phyloP scores from a whole-genome alignment of 2,888 invertebrate genomes.

The Chrysomela aeneicollis region DNA sequence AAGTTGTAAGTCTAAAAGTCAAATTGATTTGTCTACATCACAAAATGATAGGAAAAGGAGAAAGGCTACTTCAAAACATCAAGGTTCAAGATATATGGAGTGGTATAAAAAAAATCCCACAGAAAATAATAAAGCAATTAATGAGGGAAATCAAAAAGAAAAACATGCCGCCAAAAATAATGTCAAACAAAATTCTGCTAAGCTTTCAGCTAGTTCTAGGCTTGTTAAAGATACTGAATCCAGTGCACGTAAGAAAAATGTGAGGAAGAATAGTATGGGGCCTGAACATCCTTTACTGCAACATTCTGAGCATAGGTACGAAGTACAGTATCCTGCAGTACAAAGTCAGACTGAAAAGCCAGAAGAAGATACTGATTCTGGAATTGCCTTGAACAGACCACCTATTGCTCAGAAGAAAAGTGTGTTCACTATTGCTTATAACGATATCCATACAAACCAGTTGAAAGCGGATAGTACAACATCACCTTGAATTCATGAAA shows the following conservation, averaged over 20 bases:
- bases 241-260: constrained; percentile 46
- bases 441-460: constrained; percentile 87
- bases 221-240: constrained; percentile 51
- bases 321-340: constrained; percentile 57
- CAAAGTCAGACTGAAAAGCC: constrained; percentile 55
- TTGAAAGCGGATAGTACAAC: constrained; percentile 82
- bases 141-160: constrained; percentile 37
- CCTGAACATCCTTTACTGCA: constrained; percentile 74
- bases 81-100: constrained; percentile 75
- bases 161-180: constrained; percentile 61
- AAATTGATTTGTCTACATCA: constrained; percentile 56
- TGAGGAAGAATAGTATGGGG: constrained; percentile 46
- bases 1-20: constrained; percentile 56
- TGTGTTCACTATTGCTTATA: constrained; percentile 91
- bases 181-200: constrained; percentile 42
- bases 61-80: constrained; percentile 38
- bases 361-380: constrained; percentile 76
- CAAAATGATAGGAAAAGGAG: constrained; percentile 37
- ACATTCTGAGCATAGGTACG: constrained; percentile 81
- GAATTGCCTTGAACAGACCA: constrained; percentile 77
- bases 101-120: constrained; percentile 70
- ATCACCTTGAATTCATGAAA: constrained; percentile 63
- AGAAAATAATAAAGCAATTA: constrained; percentile 44
- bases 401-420: constrained; percentile 88
- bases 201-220: constrained; percentile 41